These are phyloP conservation scores for Propithecus deckenii DNA, from an alignment of 2,797 vertebrate species.

Conservation along the genomic window DNA sequence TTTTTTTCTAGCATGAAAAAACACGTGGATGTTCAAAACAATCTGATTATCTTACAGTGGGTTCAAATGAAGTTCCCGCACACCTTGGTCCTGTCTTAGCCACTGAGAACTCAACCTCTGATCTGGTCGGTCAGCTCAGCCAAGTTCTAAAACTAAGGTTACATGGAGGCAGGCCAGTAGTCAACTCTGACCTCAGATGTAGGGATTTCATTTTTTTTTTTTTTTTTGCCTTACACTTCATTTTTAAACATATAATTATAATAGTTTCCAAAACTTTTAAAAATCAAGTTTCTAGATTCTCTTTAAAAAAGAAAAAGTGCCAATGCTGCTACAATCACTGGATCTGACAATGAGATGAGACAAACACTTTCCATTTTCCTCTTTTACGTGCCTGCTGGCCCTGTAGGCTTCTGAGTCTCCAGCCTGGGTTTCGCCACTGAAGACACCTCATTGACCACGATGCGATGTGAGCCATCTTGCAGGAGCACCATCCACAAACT, in stretches of 20 bases:
- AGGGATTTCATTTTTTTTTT: neutral
- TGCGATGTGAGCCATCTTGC: neutral
- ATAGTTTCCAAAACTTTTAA: neutral
- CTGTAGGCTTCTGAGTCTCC: neutral
- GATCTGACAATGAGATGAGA: neutral
- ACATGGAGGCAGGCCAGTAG: neutral
- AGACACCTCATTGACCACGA: neutral
- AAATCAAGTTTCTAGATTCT: neutral
- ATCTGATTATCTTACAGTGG: neutral
- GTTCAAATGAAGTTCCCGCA: neutral
- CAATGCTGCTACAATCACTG: neutral
- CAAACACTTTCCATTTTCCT: neutral
- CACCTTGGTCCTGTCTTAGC: neutral
- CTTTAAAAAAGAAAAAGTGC: neutral
- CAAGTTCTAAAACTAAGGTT: neutral
- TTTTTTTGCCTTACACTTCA: neutral
- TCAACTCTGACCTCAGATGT: neutral
- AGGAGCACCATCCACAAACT: neutral
- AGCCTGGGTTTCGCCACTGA: neutral
- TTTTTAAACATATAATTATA: neutral
- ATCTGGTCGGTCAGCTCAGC: neutral
- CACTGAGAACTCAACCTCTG: neutral
- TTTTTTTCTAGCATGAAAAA: slow-evolving; percentile 9
- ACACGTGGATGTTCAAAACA: neutral
- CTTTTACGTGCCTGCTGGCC: neutral